These are phyloP conservation scores for Astyanax mexicanus DNA, from an alignment of 2,797 vertebrate species.

Conservation along the genomic window DNA sequence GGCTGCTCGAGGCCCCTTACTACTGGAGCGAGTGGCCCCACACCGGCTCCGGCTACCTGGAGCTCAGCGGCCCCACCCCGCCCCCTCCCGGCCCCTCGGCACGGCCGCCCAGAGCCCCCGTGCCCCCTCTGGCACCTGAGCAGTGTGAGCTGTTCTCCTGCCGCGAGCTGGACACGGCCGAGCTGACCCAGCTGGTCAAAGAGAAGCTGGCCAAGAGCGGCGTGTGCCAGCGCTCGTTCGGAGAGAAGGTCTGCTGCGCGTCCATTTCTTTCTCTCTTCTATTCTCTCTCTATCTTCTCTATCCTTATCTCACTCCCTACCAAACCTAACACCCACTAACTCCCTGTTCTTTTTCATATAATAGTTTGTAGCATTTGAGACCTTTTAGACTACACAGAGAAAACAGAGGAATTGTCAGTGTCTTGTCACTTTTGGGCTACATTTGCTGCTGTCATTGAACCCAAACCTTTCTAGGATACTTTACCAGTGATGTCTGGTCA, in stretches of 20 bases:
- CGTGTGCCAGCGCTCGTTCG: conserved; percentile 92
- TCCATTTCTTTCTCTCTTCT: conserved; percentile 22
- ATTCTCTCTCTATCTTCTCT: conserved; percentile 14
- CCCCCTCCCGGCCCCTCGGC: conserved; percentile 80
- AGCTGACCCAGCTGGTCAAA: conserved; percentile 91
- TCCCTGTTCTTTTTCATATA: conserved; percentile 27
- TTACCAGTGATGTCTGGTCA: too few relatives aligned
- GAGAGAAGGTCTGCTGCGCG: conserved; percentile 85
- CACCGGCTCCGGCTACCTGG: conserved; percentile 86
- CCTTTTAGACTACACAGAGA: too few relatives aligned
- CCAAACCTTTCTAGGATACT: too few relatives aligned
- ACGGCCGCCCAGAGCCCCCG: conserved; percentile 84
- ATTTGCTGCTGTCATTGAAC: too few relatives aligned
- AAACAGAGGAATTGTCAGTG: too few relatives aligned
- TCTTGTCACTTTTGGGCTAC: background rate
- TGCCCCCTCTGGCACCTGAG: conserved; percentile 89
- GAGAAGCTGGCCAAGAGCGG: conserved; percentile 94
- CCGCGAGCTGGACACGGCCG: conserved; percentile 91
- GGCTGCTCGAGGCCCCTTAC: conserved; percentile 76
- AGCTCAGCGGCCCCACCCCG: conserved; percentile 83
- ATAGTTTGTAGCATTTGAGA: conserved; percentile 9
- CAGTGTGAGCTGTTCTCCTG: conserved; percentile 95
- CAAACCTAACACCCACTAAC: conserved; percentile 31
- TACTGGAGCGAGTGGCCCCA: conserved; percentile 92
- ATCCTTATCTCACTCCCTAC: conserved; percentile 20